These are phyloP conservation scores for Tangara arthus DNA, from an alignment of 2,797 vertebrate genomes.

Conservation along the genomic window DNA sequence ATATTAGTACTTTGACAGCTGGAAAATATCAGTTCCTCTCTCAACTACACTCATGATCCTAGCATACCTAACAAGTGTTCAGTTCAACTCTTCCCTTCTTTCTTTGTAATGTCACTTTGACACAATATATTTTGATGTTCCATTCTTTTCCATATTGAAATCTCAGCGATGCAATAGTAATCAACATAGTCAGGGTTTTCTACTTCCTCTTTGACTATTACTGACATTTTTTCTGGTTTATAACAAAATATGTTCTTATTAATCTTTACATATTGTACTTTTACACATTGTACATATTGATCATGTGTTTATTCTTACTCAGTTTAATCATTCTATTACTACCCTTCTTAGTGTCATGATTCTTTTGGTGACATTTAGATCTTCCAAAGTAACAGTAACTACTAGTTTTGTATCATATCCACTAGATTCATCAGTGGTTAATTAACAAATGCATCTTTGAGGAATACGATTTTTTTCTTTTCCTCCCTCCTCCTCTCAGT, in stretches of 20 bases:
- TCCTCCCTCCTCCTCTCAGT: background rate
- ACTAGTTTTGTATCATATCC: background rate
- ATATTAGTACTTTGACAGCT: background rate
- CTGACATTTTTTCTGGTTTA: background rate
- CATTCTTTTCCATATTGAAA: background rate
- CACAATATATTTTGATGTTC: background rate
- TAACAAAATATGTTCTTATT: background rate
- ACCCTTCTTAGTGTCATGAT: background rate
- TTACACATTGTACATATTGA: background rate
- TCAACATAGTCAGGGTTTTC: background rate
- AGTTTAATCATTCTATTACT: background rate
- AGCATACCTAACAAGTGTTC: background rate
- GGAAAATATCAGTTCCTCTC: background rate
- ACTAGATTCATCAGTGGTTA: background rate
- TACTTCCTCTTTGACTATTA: background rate
- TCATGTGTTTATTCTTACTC: background rate
- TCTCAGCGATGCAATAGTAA: background rate
- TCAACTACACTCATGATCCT: background rate
- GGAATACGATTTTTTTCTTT: background rate
- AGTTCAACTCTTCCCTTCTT: background rate
- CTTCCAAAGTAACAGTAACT: background rate
- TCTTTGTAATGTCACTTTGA: background rate
- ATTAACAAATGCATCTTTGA: background rate
- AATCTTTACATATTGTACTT: background rate
- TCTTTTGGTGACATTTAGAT: background rate